Conservation (phyloP, 2,113 vertebrate genomes). For the Ancistrus triradiatus region DNA sequence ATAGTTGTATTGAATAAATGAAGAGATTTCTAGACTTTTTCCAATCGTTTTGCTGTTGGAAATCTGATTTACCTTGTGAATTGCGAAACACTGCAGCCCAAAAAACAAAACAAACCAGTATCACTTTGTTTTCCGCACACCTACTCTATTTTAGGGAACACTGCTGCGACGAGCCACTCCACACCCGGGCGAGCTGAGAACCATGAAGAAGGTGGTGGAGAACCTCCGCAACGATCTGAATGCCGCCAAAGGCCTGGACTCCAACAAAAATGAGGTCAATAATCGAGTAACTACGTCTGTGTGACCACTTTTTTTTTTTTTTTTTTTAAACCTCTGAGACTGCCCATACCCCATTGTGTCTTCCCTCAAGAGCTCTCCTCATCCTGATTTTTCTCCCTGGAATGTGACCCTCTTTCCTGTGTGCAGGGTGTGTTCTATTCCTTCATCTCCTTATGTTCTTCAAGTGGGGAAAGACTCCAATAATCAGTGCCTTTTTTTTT, state of each 20-base stretch:
- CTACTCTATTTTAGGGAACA: conserved; percentile 67
- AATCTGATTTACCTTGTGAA: too few relatives aligned
- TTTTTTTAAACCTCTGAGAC: conserved; percentile 71
- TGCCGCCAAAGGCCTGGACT: conserved; percentile 95
- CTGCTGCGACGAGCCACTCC: conserved; percentile 90
- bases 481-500: conserved; percentile 82
- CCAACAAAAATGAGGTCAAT: conserved; percentile 99
- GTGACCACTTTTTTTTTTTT: conserved; percentile 72
- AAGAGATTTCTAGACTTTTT: too few relatives aligned
- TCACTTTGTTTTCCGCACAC: not conserved
- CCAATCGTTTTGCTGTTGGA: too few relatives aligned
- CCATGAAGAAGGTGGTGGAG: conserved; percentile 93
- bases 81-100: too few relatives aligned
- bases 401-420: conserved; percentile 31
- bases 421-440: conserved; percentile 27
- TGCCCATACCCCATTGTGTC: conserved; percentile 64
- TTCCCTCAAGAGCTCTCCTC: conserved; percentile 37
- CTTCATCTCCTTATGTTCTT: conserved; percentile 50
- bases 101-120: too few relatives aligned
- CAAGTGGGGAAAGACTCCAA: conserved; percentile 48
- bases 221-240: conserved; percentile 94
- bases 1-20: too few relatives aligned
- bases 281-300: conserved; percentile 96
- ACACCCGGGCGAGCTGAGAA: conserved; percentile 93
- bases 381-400: conserved; percentile 41